phyloP scores from a whole-genome alignment of 2,888 invertebrate genomes.

The Bedellia somnulentella region DNA sequence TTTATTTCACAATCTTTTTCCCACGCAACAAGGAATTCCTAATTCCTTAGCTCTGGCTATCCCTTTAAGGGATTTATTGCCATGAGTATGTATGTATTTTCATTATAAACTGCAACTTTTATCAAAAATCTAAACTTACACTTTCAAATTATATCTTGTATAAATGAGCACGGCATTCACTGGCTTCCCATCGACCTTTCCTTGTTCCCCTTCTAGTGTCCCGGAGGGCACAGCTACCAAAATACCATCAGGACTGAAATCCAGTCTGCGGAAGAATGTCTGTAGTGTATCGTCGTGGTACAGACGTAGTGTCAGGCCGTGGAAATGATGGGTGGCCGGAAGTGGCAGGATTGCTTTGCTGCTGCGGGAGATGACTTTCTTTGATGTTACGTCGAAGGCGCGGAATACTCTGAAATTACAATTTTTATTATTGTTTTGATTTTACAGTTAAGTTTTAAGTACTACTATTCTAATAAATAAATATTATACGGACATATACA shows the following conservation, averaged over 20 bases:
- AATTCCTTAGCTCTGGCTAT: too few relatives aligned
- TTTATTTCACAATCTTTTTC: too few relatives aligned
- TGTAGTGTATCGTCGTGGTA: constrained; percentile 93
- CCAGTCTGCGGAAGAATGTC: constrained; percentile 88
- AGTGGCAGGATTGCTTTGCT: constrained; percentile 63
- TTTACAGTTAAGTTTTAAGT: too few relatives aligned
- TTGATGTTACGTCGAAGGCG: constrained; percentile 67
- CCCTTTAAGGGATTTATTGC: too few relatives aligned
- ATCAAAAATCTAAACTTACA: constrained; percentile 31
- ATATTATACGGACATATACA: too few relatives aligned
- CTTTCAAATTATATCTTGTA: constrained; percentile 62
- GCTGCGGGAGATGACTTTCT: constrained; percentile 69
- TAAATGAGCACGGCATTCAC: constrained; percentile 62
- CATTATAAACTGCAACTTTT: too few relatives aligned
- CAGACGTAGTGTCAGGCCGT: constrained; percentile 66
- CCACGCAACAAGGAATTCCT: too few relatives aligned
- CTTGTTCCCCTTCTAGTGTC: constrained; percentile 69
- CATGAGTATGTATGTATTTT: too few relatives aligned
- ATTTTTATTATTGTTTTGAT: too few relatives aligned
- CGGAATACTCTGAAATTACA: constrained; percentile 66
- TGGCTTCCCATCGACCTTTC: constrained; percentile 60
- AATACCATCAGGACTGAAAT: constrained; percentile 90
- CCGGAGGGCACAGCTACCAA: constrained; percentile 91
- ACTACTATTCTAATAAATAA: too few relatives aligned
- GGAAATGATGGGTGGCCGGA: constrained; percentile 58